These are phyloP conservation scores for Malaclemys terrapin DNA, from an alignment of 2,113 vertebrate genomes.

Conservation along the genomic window DNA sequence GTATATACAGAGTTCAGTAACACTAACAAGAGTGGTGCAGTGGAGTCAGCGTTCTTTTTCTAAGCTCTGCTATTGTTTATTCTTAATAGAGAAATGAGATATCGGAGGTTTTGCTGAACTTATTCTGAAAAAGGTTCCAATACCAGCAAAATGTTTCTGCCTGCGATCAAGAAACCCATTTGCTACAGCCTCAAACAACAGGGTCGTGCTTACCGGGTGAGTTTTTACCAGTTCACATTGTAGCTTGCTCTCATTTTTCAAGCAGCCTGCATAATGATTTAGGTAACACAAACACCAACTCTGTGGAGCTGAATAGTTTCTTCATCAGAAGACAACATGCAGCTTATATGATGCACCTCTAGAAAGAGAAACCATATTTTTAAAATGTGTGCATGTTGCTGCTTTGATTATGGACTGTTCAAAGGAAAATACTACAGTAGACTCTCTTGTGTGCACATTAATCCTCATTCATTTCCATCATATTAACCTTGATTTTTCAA, in stretches of 20 bases:
- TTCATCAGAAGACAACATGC: background rate
- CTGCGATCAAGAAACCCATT: background rate
- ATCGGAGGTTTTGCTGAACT: background rate
- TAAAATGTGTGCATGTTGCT: background rate
- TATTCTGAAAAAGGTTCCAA: background rate
- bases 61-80: background rate
- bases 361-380: background rate
- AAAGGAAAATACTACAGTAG: background rate
- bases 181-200: background rate
- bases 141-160: conserved; percentile 45
- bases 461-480: background rate
- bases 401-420: background rate
- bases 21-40: background rate
- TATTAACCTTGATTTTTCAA: background rate
- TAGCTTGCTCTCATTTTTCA: background rate
- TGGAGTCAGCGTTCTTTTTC: background rate
- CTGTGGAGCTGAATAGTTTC: background rate
- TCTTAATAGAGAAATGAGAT: background rate
- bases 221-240: conserved; percentile 1
- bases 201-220: conserved; percentile 58
- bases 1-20: conserved; percentile 38
- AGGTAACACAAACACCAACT: background rate
- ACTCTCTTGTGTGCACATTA: background rate
- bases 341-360: background rate
- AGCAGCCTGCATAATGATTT: background rate